Evolutionary conservation across 2,888 invertebrate genomes (phyloP), one percentile per base, ranked within the genome.

Genomic region (Dynastes hyllus): DNA sequence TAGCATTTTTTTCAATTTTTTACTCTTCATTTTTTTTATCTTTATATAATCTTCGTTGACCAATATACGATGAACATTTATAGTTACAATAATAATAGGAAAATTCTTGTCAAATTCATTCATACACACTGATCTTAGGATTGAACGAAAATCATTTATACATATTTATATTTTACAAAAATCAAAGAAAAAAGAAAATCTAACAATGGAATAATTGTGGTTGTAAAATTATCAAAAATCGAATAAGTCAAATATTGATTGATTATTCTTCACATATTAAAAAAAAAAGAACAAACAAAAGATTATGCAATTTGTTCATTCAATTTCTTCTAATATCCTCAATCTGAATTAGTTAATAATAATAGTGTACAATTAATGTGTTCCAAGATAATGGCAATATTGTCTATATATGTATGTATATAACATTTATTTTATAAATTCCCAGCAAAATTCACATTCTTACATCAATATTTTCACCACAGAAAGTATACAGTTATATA

Each of bases 261-360:
- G 13, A 22, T 55, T 55, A 55, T 45, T 45, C 45, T 45, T 2
- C 45, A 45, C 11, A 11, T 45, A 45, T 45, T 45, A 45, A 45
- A 45, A 45, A 45, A 45, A 6, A 45, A 45, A 45, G 45, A 11
- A 45, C 8, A 45, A 45, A 45, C 11, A 45, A 45, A 45, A 45
- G 45, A 8, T 45, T 45, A 45, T 8, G 8, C 2, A 45, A 45
- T 2, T 45, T 45, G 78, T 78, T 78, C 58, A 71, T 78, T 78
- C 78, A 78, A 78, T 78, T 78, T 78, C 70, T 16, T 78, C 70
- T 70, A 61, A 65, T 76, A 65, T 76, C 50, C 22, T 16, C 27
- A 22, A 51, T 29, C n/a, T 51, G 29, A 13, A 70, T 70, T 27
- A 45, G 45, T 45, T 11, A 45, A 45, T 8, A 45, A 45, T 8